These are phyloP conservation scores for Crypturellus undulatus DNA, from an alignment of 2,113 vertebrate species.

Conservation along the genomic window DNA sequence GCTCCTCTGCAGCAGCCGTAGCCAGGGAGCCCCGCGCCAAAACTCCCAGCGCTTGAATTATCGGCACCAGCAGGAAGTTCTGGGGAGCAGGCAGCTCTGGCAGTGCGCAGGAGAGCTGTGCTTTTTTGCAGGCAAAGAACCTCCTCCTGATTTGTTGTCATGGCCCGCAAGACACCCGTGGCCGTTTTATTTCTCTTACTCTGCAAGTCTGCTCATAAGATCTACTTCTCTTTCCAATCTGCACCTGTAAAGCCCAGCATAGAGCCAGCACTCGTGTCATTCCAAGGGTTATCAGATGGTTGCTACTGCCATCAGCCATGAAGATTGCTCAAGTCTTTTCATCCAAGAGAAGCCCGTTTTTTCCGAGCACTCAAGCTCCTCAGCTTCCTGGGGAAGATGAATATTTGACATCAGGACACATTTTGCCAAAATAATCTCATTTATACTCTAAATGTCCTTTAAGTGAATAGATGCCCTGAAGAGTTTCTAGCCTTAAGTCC, in stretches of 20 bases:
- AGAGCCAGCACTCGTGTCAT: background rate
- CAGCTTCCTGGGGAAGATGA: background rate
- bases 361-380: background rate
- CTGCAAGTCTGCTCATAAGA: background rate
- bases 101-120: background rate
- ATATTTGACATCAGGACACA: background rate
- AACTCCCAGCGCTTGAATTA: background rate
- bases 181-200: background rate
- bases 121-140: background rate
- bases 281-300: background rate
- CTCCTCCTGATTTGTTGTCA: background rate
- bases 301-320: background rate
- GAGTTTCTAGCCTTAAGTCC: background rate
- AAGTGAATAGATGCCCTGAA: background rate
- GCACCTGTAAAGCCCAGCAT: background rate
- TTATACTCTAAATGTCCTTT: background rate
- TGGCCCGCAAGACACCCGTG: background rate
- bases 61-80: background rate
- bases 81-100: rapidly evolving
- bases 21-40: background rate
- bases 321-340: background rate
- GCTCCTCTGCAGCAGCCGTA: rapidly evolving
- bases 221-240: background rate
- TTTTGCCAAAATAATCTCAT: background rate
- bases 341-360: background rate